Percentiles rank a stretch among this genome's conserved stretches.
phyloP scores from a whole-genome alignment of 2,797 vertebrate species.

The Microcaecilia unicolor region DNA sequence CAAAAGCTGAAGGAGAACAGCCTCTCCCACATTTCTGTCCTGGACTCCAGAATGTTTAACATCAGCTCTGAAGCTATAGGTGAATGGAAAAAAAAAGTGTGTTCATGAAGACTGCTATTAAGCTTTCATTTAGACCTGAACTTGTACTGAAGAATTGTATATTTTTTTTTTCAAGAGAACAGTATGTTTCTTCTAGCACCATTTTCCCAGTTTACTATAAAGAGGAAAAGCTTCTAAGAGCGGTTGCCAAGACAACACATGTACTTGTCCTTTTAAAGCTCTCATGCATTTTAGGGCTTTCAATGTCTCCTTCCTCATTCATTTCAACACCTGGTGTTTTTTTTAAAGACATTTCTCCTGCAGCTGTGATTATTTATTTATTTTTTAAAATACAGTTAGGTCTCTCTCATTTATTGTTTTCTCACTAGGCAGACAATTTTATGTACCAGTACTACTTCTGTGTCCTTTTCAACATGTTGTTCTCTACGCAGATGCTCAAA shows the following conservation, averaged over 20 bases:
- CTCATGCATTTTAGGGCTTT: background rate
- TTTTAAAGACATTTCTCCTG: background rate
- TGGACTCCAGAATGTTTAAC: too few relatives aligned
- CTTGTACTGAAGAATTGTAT: too few relatives aligned
- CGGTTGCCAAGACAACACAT: conserved; percentile 8
- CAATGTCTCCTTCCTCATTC: background rate
- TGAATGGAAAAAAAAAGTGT: too few relatives aligned
- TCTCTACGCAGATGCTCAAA: background rate
- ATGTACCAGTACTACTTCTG: background rate
- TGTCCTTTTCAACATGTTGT: background rate
- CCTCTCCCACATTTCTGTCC: too few relatives aligned
- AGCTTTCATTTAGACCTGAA: too few relatives aligned
- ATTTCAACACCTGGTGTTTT: background rate
- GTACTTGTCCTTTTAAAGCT: background rate
- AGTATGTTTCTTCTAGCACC: too few relatives aligned
- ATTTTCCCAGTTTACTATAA: too few relatives aligned
- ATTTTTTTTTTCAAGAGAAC: too few relatives aligned
- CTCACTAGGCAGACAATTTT: background rate
- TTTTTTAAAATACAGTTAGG: background rate
- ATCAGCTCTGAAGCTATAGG: too few relatives aligned
- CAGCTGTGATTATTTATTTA: too few relatives aligned
- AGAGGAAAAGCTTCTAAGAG: background rate
- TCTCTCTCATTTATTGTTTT: background rate
- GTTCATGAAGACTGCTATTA: too few relatives aligned
- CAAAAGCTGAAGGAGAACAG: too few relatives aligned